Evolutionary conservation across 2,888 invertebrate species (phyloP), one percentile per base, ranked within the genome.

Genomic region (Uloborus plumipes): DNA sequence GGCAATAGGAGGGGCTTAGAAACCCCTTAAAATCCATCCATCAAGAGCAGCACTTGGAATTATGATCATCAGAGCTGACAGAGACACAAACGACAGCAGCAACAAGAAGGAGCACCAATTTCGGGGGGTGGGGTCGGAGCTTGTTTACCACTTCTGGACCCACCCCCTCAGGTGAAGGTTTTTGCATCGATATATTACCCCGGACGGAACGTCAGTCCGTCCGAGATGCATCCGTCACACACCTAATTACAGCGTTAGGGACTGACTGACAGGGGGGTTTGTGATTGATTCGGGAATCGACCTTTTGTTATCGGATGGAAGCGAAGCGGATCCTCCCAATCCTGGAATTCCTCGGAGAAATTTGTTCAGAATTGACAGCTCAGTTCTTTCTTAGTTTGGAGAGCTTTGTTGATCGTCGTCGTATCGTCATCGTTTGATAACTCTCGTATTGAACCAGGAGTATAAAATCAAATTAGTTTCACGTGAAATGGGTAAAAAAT

Each of bases 291-390:
- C 18, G 67, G 64, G 62, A 67, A 59, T 67, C 76, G 83, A 83
- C 83, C 83, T 83, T 83, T 69, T 62, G 47, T 55, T 55, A 39
- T 9, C 39, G 39, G 39, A 39, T 39, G 39, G 39, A 7, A 39
- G 39, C 39, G 39, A 39, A 50, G 47, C 61, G 77, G 73, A 71
- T 31, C 61, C 83, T 83, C 83, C 83, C 83, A 83, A 65, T 69
- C 65, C 77, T 83, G 83, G 83, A 83, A 83, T 77, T 53, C 72
- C 67, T 83, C 77, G 77, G 77, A 70, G 80, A 79, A 65, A 64
- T 39, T 39, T 11, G 39, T 39, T 39, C 3, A 39, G 9, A 39
- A 39, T 39, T 39, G 39, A 39, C 39, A 39, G 39, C 39, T 11
- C 7, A 39, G 39, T 39, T 39, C 39, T 9, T 39, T 11, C 39